Conservation (phyloP, 2,797 vertebrate species). For the Leptatherina wallacei region DNA sequence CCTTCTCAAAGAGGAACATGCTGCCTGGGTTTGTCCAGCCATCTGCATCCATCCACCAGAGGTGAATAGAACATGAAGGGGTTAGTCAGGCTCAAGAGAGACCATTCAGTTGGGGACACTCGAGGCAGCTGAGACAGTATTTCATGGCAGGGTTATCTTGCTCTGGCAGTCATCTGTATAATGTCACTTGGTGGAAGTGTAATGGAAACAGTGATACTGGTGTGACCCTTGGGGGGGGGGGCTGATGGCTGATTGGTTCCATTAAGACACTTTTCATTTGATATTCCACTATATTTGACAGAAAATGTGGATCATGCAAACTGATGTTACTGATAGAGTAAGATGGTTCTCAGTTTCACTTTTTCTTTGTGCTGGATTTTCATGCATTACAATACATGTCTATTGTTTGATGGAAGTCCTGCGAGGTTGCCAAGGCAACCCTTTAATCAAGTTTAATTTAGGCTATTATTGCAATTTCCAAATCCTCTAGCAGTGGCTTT, state of each 20-base stretch:
- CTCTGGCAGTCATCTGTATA: conserved; percentile 44
- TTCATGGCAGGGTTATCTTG: conserved; percentile 45
- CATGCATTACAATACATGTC: conserved; percentile 21
- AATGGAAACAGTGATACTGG: conserved; percentile 48
- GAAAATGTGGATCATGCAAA: neutral
- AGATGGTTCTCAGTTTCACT: conserved; percentile 7
- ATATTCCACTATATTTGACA: neutral
- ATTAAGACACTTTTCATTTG: conserved; percentile 8
- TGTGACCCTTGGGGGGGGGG: conserved; percentile 9
- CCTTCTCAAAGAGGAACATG: conserved; percentile 54
- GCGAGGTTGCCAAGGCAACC: conserved; percentile 68
- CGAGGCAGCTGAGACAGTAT: conserved; percentile 22
- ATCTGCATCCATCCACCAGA: conserved; percentile 42
- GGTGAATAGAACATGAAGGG: conserved; percentile 53
- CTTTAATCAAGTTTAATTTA: conserved; percentile 52
- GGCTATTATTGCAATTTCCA: conserved; percentile 39
- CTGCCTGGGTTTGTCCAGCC: conserved; percentile 35
- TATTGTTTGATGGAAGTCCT: conserved; percentile 55
- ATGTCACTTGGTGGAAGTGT: conserved; percentile 43
- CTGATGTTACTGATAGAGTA: neutral
- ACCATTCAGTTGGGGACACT: conserved; percentile 34
- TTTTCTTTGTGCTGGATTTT: conserved; percentile 7
- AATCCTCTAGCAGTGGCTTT: conserved; percentile 50
- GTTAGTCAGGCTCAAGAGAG: conserved; percentile 52
- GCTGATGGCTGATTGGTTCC: neutral